Conservation (phyloP, 2,888 invertebrate species). For the Leucophora obtusa region DNA sequence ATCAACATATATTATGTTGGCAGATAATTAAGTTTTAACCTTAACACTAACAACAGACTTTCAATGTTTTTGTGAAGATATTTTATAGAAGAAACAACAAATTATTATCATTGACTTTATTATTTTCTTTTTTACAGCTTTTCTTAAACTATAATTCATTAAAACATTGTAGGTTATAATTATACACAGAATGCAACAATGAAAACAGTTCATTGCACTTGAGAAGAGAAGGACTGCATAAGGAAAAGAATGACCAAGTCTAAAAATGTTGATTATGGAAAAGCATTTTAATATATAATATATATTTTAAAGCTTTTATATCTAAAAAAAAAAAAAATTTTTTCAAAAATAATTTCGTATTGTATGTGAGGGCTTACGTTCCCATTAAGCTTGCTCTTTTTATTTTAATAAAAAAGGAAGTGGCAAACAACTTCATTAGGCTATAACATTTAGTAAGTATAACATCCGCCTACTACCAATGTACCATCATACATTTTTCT, state of each 20-base stretch:
- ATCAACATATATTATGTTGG: conserved; percentile 15
- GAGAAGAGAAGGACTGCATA: neutral
- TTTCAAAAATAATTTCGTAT: no score
- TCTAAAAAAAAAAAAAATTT: no score
- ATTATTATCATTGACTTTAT: conserved; percentile 15
- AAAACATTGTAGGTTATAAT: conserved; percentile 8
- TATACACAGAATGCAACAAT: neutral
- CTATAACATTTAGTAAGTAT: neutral
- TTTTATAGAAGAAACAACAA: neutral
- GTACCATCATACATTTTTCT: neutral
- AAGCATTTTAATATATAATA: no score
- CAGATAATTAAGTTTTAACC: conserved; percentile 47
- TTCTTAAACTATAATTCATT: conserved; percentile 4
- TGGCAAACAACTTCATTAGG: conserved; percentile 25
- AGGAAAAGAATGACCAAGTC: neutral
- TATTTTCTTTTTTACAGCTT: neutral
- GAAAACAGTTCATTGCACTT: conserved; percentile 7
- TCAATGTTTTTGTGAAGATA: neutral
- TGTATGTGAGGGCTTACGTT: no score
- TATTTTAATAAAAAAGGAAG: neutral
- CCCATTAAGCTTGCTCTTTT: no score
- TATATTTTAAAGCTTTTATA: no score
- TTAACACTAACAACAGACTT: conserved; percentile 17
- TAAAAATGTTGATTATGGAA: no score
- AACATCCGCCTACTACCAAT: neutral